phyloP scores from a whole-genome alignment of 2,113 vertebrate genomes.

The Neogobius melanostomus region DNA sequence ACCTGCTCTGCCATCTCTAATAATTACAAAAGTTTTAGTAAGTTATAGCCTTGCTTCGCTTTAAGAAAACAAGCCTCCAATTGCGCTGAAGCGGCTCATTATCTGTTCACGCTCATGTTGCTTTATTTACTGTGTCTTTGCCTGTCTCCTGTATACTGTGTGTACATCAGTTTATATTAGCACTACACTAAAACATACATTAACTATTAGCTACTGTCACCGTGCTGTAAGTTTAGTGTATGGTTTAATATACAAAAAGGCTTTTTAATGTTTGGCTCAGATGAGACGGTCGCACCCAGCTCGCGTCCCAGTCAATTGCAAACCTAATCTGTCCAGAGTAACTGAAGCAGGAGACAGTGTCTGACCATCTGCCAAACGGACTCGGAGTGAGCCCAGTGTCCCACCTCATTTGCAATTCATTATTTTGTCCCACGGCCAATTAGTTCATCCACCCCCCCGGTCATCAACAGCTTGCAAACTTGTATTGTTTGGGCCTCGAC shows the following conservation, averaged over 20 bases:
- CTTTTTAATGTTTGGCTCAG: not conserved
- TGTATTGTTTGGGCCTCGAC: not conserved
- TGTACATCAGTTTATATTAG: not conserved
- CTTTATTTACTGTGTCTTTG: too few species aligned
- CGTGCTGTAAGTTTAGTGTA: slow-evolving; percentile 5
- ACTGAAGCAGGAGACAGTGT: slow-evolving; percentile 9
- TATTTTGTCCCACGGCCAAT: slow-evolving; percentile 4
- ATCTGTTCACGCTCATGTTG: too few species aligned
- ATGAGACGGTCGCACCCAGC: not conserved
- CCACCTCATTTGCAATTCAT: slow-evolving; percentile 25
- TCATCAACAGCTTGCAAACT: slow-evolving; percentile 1
- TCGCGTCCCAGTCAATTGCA: not conserved
- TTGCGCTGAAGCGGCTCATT: too few species aligned
- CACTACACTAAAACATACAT: not conserved
- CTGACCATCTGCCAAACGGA: slow-evolving; percentile 14
- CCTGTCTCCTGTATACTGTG: too few species aligned
- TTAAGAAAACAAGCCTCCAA: too few species aligned
- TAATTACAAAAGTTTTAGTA: too few species aligned
- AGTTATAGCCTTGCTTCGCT: too few species aligned
- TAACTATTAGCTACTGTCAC: slow-evolving; percentile 15
- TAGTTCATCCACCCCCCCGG: too few species aligned
- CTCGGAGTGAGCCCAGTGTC: not conserved
- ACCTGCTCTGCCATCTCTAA: too few species aligned
- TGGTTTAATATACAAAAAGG: slow-evolving; percentile 15
- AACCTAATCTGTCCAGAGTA: not conserved